Percentiles rank a stretch among this genome's conserved stretches.
Conservation (phyloP, 1,140 invertebrate genomes). For the Ylistrum balloti region DNA sequence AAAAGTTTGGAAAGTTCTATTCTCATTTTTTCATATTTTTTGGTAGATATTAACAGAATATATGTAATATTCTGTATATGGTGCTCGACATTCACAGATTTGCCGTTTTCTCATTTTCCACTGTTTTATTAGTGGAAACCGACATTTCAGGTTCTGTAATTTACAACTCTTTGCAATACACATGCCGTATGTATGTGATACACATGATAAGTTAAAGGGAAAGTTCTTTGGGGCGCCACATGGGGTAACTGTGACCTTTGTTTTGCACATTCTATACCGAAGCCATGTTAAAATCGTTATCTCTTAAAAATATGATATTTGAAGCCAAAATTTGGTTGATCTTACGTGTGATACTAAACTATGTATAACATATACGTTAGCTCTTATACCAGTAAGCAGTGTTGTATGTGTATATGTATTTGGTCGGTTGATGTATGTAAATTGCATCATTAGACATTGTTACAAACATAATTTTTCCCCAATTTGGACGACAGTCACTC, state of each 20-base stretch:
- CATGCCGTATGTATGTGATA: neutral
- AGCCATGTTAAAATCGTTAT: neutral
- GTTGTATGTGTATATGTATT: neutral
- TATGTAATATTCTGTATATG: no score
- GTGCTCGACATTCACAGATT: no score
- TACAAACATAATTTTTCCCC: neutral
- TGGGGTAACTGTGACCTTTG: neutral
- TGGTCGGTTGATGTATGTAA: neutral
- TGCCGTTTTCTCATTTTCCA: no score
- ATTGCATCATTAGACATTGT: constrained; percentile 2
- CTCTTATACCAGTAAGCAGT: neutral
- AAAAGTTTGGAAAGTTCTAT: neutral
- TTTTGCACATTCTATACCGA: neutral
- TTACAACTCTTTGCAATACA: constrained; percentile 33
- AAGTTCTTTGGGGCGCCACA: neutral
- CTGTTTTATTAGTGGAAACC: neutral
- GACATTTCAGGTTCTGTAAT: constrained; percentile 2
- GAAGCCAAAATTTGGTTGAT: neutral
- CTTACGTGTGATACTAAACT: neutral
- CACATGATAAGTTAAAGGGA: constrained; percentile 5
- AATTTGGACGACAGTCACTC: neutral
- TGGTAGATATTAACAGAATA: no score
- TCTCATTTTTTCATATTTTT: no score
- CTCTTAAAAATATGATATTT: neutral
- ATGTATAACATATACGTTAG: no score